Percentiles rank a stretch among this genome's conserved stretches.
These are phyloP conservation scores for Pygoscelis antarcticus DNA, from an alignment of 2,113 vertebrate genomes.

Conservation along the genomic window DNA sequence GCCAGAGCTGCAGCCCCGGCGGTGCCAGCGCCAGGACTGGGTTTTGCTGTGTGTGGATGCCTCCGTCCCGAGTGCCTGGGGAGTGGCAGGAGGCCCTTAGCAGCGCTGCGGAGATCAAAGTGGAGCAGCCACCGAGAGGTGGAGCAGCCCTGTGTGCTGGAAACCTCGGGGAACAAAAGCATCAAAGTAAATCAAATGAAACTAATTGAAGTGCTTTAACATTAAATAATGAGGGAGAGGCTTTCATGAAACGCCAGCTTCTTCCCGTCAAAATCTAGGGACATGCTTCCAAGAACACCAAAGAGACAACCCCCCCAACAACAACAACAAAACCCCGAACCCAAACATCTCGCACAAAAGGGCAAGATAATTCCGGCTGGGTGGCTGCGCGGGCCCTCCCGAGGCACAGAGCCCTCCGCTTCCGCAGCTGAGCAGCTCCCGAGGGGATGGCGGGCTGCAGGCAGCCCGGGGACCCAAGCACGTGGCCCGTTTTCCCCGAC, in stretches of 20 bases:
- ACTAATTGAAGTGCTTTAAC: slow-evolving; percentile 28
- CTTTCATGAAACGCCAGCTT: slow-evolving; percentile 16
- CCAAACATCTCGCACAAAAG: not conserved
- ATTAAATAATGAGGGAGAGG: slow-evolving; percentile 21
- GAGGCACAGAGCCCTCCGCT: not conserved
- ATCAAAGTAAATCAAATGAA: slow-evolving; percentile 50
- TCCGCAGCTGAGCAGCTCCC: fast-evolving
- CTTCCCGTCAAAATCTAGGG: not conserved
- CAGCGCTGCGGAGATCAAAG: slow-evolving; percentile 62
- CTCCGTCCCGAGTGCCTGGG: not conserved
- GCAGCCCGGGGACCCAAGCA: not conserved
- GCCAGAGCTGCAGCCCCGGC: not conserved
- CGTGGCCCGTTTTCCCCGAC: fast-evolving
- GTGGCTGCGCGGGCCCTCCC: not conserved
- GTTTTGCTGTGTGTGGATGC: not conserved
- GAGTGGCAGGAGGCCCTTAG: slow-evolving; percentile 39
- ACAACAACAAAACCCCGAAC: not conserved
- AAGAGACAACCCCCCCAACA: not conserved
- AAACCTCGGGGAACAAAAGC: slow-evolving; percentile 42
- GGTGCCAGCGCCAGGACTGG: slow-evolving; percentile 47
- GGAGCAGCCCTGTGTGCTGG: slow-evolving; percentile 19
- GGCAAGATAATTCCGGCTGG: not conserved
- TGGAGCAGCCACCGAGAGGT: not conserved
- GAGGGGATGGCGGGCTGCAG: not conserved
- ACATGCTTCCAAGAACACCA: not conserved